Evolutionary conservation across 2,888 invertebrate species (phyloP).

Genomic region (Eilema griseolum): DNA sequence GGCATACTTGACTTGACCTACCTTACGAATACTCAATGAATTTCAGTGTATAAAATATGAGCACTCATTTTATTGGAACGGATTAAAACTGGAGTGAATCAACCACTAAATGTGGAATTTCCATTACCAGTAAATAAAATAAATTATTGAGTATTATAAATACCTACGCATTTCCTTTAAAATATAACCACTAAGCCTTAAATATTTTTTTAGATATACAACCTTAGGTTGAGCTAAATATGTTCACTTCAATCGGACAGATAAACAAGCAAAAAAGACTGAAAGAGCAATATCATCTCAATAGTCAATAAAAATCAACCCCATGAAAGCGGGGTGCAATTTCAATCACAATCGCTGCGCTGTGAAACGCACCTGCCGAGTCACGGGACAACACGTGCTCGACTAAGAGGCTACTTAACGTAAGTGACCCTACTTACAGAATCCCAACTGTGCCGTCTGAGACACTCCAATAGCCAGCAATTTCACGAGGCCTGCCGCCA

Average conservation of each 20-base stretch:
- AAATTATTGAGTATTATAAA: too few species aligned
- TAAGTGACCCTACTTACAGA: constrained; percentile 83
- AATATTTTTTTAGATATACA: too few species aligned
- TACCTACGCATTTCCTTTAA: too few species aligned
- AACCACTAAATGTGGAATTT: too few species aligned
- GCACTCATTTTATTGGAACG: too few species aligned
- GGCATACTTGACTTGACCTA: too few species aligned
- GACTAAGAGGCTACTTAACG: constrained; percentile 84
- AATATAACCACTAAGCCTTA: too few species aligned
- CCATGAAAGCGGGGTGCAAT: constrained; percentile 68
- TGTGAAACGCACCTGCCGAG: constrained; percentile 79
- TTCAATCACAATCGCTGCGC: constrained; percentile 77
- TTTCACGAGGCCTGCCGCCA: constrained; percentile 79
- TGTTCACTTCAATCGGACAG: not conserved
- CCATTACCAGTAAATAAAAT: too few species aligned
- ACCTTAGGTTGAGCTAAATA: not conserved
- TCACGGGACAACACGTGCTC: constrained; percentile 75
- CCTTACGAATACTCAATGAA: too few species aligned
- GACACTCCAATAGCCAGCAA: constrained; percentile 73
- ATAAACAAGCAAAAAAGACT: constrained; percentile 30
- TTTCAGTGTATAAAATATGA: too few species aligned
- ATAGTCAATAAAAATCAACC: constrained; percentile 70
- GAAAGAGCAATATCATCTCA: constrained; percentile 60
- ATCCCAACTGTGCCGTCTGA: constrained; percentile 64
- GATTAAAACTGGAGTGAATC: too few species aligned